These are phyloP conservation scores for Bucorvus abyssinicus DNA, from an alignment of 2,797 vertebrate species.

Conservation along the genomic window DNA sequence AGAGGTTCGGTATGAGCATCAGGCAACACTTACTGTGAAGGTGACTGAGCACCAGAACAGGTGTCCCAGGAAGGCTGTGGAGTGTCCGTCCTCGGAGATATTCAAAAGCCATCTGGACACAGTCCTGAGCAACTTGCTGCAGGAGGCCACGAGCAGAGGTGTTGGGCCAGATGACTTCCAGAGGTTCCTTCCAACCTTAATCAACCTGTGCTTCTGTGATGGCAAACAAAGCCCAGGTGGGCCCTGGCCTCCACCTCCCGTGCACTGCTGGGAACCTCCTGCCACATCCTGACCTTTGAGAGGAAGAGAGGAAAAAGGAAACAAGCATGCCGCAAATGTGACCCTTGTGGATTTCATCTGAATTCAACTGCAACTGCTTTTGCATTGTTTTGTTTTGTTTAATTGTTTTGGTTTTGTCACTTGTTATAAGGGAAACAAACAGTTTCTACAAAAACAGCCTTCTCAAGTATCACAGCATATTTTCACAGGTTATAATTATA, in stretches of 20 bases:
- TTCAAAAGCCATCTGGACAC: fast-evolving
- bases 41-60: background rate
- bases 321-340: background rate
- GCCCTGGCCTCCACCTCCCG: background rate
- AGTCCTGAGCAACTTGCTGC: fast-evolving
- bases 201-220: background rate
- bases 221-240: background rate
- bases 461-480: background rate
- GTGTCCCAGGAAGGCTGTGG: background rate
- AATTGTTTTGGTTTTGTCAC: background rate
- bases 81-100: background rate
- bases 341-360: background rate
- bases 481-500: background rate
- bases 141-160: background rate
- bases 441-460: background rate
- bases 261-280: fast-evolving
- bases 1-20: background rate
- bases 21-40: background rate
- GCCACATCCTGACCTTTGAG: fast-evolving
- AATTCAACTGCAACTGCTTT: background rate
- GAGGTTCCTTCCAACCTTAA: background rate
- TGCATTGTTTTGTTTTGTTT: background rate
- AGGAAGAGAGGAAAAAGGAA: background rate
- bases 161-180: background rate
- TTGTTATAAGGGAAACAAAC: background rate